A percentile compares a stretch with the other conserved stretches of the same genome.
These are phyloP conservation scores for Lasioglossum oenotherae DNA, from an alignment of 2,888 invertebrate species.

Conservation along the genomic window DNA sequence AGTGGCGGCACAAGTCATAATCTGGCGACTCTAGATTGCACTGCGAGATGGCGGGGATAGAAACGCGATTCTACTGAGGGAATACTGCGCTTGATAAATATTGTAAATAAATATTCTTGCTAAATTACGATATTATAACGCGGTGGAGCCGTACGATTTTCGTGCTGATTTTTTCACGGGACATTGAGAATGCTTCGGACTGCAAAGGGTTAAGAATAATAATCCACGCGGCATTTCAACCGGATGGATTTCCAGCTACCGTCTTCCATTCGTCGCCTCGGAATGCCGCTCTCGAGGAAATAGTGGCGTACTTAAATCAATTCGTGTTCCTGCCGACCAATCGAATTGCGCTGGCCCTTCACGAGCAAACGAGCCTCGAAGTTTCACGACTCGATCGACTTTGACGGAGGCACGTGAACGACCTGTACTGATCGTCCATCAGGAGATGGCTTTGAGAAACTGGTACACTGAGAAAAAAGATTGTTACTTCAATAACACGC, in stretches of 20 bases:
- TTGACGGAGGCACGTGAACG: background rate
- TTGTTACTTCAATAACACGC: too few species aligned
- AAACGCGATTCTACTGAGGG: too few species aligned
- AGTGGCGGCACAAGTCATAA: too few species aligned
- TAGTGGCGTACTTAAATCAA: slow-evolving; percentile 8
- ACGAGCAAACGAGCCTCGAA: background rate
- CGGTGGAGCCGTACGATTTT: background rate
- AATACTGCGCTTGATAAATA: background rate
- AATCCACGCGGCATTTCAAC: slow-evolving; percentile 36
- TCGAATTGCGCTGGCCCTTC: slow-evolving; percentile 36
- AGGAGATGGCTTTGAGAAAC: too few species aligned
- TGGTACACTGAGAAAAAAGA: too few species aligned
- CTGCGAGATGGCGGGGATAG: too few species aligned
- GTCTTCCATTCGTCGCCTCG: background rate
- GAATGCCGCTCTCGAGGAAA: background rate
- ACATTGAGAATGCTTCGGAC: background rate
- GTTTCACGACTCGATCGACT: background rate
- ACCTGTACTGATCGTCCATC: background rate
- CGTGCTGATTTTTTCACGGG: background rate
- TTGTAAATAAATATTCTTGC: background rate
- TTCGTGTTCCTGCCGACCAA: slow-evolving; percentile 14
- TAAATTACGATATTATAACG: background rate
- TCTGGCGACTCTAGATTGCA: too few species aligned
- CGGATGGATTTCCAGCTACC: slow-evolving; percentile 4
- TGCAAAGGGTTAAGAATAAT: slow-evolving; percentile 13